A percentile compares a stretch with the other conserved stretches of the same genome.
phyloP scores from a whole-genome alignment of 92 coral and sea anemone genomes.

The Porites evermanni region DNA sequence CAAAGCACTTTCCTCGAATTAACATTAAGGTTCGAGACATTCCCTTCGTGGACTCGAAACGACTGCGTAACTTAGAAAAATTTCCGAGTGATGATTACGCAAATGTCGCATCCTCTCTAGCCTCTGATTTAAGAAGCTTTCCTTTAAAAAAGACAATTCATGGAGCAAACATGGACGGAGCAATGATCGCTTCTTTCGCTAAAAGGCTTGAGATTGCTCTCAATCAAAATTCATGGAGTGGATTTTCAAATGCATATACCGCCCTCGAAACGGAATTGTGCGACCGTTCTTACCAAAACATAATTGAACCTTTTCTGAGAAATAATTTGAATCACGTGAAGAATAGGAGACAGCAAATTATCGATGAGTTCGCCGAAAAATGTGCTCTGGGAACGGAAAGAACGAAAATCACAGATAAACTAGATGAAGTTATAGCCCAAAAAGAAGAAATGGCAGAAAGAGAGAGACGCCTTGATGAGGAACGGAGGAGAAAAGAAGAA shows the following conservation, averaged over 20 bases:
- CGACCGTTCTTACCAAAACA: conserved; percentile 37
- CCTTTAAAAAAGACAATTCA: conserved; percentile 60
- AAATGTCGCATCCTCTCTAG: conserved; percentile 39
- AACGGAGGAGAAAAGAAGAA: conserved; percentile 16
- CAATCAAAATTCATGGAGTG: conserved; percentile 72
- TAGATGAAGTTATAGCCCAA: conserved; percentile 31
- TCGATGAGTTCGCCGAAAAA: conserved; percentile 20
- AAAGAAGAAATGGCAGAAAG: conserved; percentile 35
- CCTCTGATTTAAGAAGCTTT: conserved; percentile 21
- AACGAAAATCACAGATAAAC: neutral
- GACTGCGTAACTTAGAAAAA: conserved; percentile 22
- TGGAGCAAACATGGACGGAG: conserved; percentile 65
- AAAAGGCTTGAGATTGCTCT: conserved; percentile 41
- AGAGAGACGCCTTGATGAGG: conserved; percentile 8
- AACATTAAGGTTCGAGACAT: conserved; percentile 41
- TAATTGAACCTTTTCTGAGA: conserved; percentile 49
- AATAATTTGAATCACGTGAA: conserved; percentile 20
- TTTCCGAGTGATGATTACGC: conserved; percentile 33
- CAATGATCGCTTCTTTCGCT: conserved; percentile 52
- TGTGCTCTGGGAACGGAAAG: conserved; percentile 56
- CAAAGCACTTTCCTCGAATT: conserved; percentile 52
- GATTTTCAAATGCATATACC: conserved; percentile 49
- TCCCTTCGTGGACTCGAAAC: conserved; percentile 52
- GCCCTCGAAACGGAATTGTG: conserved; percentile 60
- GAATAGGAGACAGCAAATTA: neutral